Evolutionary conservation across 2,888 invertebrate genomes (phyloP), one percentile per base, ranked within the genome.

Genomic region (Steinernema carpocapsae): DNA sequence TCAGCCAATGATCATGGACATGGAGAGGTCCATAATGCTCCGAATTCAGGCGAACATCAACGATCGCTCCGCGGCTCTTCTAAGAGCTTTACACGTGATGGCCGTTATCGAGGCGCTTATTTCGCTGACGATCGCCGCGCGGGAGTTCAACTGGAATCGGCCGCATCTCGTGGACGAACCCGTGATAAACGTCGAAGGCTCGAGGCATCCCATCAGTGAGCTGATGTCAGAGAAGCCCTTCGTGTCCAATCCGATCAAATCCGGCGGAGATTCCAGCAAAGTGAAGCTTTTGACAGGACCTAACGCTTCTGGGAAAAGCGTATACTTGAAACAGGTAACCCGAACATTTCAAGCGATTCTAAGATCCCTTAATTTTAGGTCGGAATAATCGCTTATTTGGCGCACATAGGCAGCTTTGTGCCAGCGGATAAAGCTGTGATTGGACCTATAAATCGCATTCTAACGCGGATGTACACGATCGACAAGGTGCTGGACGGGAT

Each of bases 281-380:
- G 91, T 95, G 29, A 93, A 93, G 87, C 91, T 96, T 71, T 89
- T 95, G 6, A 94, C 94, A 0, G 95, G 95, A 0, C 94, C 95
- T 0, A 96, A 95, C 88, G 92, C 93, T 0, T 93, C 94, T 85
- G 96, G 96, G 1, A 97, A 96, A 89, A 95, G 94, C 76, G 92
- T 95, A 37, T 96, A 93, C 88, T 90, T 96, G 86, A 95, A 94
- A 88, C 94, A 94, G 89, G 91, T 91, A 45, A 37, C 3, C 37
- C n/a, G n/a, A n/a, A n/a, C n/a, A n/a, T n/a, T n/a, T n/a, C n/a
- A 6, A n/a, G 17, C 42, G 22, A 7, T 37, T 72, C 32, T 75
- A 88, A 29, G 43, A 37, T 14, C 56, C 19, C 17, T 75, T 2
- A n/a, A 56, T 79, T 85, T 19, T 79, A 90, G 89, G 89, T 92